These are phyloP conservation scores for Drosophila nannoptera DNA, from an alignment of 1,140 invertebrate species.

Conservation along the genomic window DNA sequence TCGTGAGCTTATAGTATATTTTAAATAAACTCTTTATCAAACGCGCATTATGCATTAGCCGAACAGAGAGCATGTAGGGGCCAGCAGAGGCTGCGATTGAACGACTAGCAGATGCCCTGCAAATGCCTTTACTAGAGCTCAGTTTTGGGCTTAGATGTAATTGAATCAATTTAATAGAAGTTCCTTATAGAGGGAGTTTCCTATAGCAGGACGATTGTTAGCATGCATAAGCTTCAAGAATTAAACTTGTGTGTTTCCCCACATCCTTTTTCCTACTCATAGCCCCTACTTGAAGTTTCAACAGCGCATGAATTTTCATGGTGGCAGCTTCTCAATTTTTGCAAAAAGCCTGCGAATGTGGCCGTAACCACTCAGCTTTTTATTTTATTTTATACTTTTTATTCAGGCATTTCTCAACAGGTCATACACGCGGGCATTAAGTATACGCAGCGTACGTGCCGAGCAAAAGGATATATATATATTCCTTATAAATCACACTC, in stretches of 20 bases:
- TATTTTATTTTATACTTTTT: constrained; percentile 13
- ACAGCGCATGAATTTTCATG: constrained; percentile 51
- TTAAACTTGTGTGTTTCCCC: constrained; percentile 21
- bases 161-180: too few relatives aligned
- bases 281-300: constrained; percentile 51
- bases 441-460: constrained; percentile 17
- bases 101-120: not conserved
- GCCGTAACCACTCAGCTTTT: constrained; percentile 19
- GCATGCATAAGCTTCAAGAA: not conserved
- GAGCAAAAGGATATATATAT: too few relatives aligned
- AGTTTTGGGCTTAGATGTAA: not conserved
- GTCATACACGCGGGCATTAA: constrained; percentile 6
- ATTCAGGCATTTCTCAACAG: constrained; percentile 21
- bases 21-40: constrained; percentile 41
- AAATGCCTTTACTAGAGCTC: too few relatives aligned
- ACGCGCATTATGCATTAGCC: constrained; percentile 23
- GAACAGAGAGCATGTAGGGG: not conserved
- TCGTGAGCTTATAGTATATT: constrained; percentile 13
- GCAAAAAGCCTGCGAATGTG: constrained; percentile 1
- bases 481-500: too few relatives aligned
- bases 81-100: not conserved
- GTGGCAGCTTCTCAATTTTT: constrained; percentile 21
- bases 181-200: too few relatives aligned
- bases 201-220: too few relatives aligned
- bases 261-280: constrained; percentile 22